phyloP scores from a whole-genome alignment of 2,797 vertebrate species.

The Sarcoramphus papa region DNA sequence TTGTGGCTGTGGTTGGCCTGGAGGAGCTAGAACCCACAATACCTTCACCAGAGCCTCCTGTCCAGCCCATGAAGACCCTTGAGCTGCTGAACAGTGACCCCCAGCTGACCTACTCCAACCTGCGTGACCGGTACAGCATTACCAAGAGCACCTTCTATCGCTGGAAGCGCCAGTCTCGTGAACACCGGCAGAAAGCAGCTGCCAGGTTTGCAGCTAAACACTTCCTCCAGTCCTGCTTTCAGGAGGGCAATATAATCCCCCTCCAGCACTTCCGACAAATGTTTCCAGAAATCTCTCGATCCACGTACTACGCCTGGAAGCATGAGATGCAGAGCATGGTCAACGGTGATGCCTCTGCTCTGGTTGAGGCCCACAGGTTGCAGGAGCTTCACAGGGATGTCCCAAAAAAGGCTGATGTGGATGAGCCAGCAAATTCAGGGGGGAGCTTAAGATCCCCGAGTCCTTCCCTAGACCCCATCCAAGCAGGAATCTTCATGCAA shows the following conservation, averaged over 20 bases:
- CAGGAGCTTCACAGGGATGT: constrained; percentile 70
- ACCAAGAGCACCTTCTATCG: constrained; percentile 95
- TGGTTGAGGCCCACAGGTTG: constrained; percentile 45
- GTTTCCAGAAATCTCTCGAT: constrained; percentile 92
- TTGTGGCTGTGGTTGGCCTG: constrained; percentile 84
- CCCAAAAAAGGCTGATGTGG: constrained; percentile 74
- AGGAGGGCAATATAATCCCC: constrained; percentile 83
- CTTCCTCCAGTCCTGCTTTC: constrained; percentile 88
- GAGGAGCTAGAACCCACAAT: constrained; percentile 70
- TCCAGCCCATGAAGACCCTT: constrained; percentile 69
- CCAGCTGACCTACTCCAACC: constrained; percentile 81
- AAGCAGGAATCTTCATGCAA: constrained; percentile 82
- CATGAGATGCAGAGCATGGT: constrained; percentile 82
- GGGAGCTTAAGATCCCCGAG: constrained; percentile 58
- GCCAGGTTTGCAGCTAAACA: constrained; percentile 92
- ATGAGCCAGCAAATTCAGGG: constrained; percentile 30
- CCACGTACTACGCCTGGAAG: constrained; percentile 96
- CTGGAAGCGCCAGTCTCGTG: constrained; percentile 90
- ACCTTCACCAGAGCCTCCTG: constrained; percentile 61
- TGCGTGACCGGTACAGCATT: constrained; percentile 87
- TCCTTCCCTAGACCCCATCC: constrained; percentile 19
- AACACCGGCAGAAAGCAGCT: constrained; percentile 87
- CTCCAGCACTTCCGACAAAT: constrained; percentile 88
- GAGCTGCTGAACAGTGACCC: constrained; percentile 77
- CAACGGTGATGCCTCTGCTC: constrained; percentile 55